These are phyloP conservation scores for Drosophila eugracilis DNA, from an alignment of 1,140 invertebrate genomes.

Conservation along the genomic window DNA sequence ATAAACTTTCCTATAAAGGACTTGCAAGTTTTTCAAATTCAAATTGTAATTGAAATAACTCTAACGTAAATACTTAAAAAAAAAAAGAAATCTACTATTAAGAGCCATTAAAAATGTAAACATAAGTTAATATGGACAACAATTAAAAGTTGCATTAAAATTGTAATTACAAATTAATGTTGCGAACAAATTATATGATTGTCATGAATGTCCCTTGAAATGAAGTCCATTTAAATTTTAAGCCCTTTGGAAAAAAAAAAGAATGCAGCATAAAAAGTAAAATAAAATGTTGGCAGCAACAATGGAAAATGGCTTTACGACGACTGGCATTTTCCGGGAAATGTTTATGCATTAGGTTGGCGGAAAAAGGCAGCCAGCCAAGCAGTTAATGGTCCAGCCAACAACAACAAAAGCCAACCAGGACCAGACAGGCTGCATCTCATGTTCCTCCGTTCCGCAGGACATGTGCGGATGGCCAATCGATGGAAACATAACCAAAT, in stretches of 20 bases:
- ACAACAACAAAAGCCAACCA: constrained; percentile 29
- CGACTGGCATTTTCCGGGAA: constrained; percentile 52
- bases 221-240: constrained; percentile 4
- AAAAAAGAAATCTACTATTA: not conserved
- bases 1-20: too few species aligned
- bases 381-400: constrained; percentile 39
- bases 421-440: constrained; percentile 15
- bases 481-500: constrained; percentile 78
- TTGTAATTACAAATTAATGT: constrained; percentile 22
- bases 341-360: constrained; percentile 57
- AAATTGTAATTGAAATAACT: not conserved
- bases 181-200: constrained; percentile 4
- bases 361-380: constrained; percentile 49
- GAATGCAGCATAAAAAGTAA: not conserved
- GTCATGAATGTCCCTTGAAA: not conserved
- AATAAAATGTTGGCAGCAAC: not conserved
- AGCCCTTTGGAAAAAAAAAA: not conserved
- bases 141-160: constrained; percentile 1
- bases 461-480: constrained; percentile 57
- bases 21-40: too few species aligned
- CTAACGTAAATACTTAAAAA: too few species aligned
- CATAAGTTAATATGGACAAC: not conserved
- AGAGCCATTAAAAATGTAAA: not conserved
- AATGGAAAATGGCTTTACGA: constrained; percentile 32
- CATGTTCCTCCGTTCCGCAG: constrained; percentile 15